Base-by-base conservation (phyloP, 1,140 invertebrate species). In the Drosophila subobscura region DNA sequence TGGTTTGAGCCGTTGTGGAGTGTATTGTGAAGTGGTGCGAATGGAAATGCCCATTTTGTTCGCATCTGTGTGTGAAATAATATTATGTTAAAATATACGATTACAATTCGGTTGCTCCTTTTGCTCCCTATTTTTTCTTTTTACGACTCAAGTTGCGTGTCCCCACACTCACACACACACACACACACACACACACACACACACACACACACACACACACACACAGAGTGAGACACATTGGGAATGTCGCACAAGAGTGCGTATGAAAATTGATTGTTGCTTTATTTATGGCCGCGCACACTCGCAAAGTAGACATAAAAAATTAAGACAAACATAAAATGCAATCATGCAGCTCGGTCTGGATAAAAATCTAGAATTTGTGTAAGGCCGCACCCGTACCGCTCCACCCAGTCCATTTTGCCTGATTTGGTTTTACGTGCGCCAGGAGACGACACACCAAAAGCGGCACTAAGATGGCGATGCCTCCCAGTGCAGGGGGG, bases 11-110 rank as follows among this genome's bases (percentile, higher is more conserved):
- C 1, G 16, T 20, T 3, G 27, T 2, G 20, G 7, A 4, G 16
- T 6, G 3, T 8, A 3, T 8, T 33, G 29, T 33, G 8, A 10
- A 33, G 54, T 27, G 58, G 7, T 4, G 20, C 25, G 41, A 4
- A 27, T 20, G 1, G 16, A 57, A 65, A 68, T 56, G 42, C 63
- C 47, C 29, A 46, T 67, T 51, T 47, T 65, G 46, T 66, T 23
- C 78, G 45, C 78, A 81, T 71, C 78, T 80, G 75, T 57, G 72
- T 55, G 60, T 86, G 83, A 60, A 79, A 88, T 83, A 88, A 88
- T 88, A 78, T 88, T 88, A 88, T 88, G 83, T 79, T 83, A 88
- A 88, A 88, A 76, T 88, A 88, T 88, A 88, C 83, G 78, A 88
- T 88, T 88, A 88, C 78, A 70, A 75, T 88, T 83, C 47, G 56